Evolutionary conservation across 2,113 vertebrate genomes (phyloP), one percentile per base, ranked within the genome.

Genomic region (Fulmarus glacialis): DNA sequence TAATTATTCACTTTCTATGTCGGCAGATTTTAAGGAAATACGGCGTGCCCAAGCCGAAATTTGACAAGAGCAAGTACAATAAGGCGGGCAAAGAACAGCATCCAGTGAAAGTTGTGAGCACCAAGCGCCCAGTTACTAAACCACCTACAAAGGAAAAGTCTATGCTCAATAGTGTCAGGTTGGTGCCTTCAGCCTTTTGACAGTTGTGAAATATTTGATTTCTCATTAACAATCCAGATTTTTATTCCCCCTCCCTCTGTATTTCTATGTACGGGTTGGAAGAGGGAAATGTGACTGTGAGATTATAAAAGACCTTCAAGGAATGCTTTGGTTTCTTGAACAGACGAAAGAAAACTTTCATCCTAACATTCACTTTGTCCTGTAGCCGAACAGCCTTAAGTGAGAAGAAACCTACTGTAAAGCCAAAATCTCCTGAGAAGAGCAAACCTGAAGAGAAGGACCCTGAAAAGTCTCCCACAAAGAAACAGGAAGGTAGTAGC

Each of bases 381-480:
- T 66, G n/a, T 47, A 98, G 93, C 97, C 99, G 99, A 97, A 99
- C 99, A 40, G 99, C 99, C 47, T 95, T 99, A 94, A 99, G 99
- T 97, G 99, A 99, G 97, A 99, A 99, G 98, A 99, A 99, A 87
- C 98, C 99, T 2, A 99, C 99, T 2, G 98, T 99, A 71, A 99
- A 99, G 90, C 99, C 99, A 13, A 99, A 99, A 93, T 99, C 99
- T 90, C 99, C 99, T 10, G 99, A 99, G 95, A 99, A 99, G 97
- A 98, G 98, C 82, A 99, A 99, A 89, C 99, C 99, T 40, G 99
- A 99, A 5, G 99, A 99, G 79, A 99, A 99, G 95, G 99, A 99
- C 92, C 98, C 99, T 8, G 99, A 99, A 64, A 99, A 99, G 86
- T 99, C 99, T 56, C 99, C 99, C 75, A 99, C 99, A 63, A 99